A percentile compares a stretch with the other conserved stretches of the same genome.
Conservation (phyloP, 2,888 invertebrate genomes). For the Philereme vetulata region DNA sequence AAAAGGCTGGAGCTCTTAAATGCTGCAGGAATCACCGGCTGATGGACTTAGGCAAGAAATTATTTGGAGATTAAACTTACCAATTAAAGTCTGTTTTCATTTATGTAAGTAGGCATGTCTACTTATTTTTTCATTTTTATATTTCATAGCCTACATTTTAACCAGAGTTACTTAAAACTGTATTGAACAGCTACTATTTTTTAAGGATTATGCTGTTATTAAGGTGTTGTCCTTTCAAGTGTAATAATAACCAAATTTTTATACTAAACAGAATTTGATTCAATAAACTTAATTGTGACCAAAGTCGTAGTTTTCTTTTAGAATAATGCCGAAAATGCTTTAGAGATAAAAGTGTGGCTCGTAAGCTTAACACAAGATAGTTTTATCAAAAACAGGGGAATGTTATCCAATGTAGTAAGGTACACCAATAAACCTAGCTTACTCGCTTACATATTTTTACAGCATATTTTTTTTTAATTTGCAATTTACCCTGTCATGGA, state of each 20-base stretch:
- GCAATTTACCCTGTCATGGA: too few species aligned
- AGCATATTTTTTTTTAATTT: too few species aligned
- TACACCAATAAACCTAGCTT: too few species aligned
- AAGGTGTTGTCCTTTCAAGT: conserved; percentile 40
- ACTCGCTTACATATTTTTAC: too few species aligned
- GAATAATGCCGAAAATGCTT: conserved; percentile 26
- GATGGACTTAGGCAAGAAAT: conserved; percentile 94
- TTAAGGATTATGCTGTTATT: conserved; percentile 45
- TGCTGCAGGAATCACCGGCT: conserved; percentile 94
- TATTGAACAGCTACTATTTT: conserved; percentile 6
- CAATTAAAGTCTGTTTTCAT: conserved; percentile 29
- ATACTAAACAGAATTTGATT: conserved; percentile 37
- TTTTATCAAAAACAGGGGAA: too few species aligned
- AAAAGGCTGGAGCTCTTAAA: conserved; percentile 91
- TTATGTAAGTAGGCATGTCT: conserved; percentile 47
- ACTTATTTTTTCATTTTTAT: conserved; percentile 42
- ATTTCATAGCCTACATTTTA: conserved; percentile 43
- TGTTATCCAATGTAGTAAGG: too few species aligned
- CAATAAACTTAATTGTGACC: conserved; percentile 51
- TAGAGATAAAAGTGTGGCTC: conserved; percentile 25
- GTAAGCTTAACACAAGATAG: too few species aligned
- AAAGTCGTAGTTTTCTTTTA: conserved; percentile 44
- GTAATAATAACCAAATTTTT: conserved; percentile 36
- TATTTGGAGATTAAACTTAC: conserved; percentile 90
- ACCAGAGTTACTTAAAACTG: conserved; percentile 44